These are phyloP conservation scores for Trilocha varians DNA, from an alignment of 2,888 invertebrate species.

Conservation along the genomic window DNA sequence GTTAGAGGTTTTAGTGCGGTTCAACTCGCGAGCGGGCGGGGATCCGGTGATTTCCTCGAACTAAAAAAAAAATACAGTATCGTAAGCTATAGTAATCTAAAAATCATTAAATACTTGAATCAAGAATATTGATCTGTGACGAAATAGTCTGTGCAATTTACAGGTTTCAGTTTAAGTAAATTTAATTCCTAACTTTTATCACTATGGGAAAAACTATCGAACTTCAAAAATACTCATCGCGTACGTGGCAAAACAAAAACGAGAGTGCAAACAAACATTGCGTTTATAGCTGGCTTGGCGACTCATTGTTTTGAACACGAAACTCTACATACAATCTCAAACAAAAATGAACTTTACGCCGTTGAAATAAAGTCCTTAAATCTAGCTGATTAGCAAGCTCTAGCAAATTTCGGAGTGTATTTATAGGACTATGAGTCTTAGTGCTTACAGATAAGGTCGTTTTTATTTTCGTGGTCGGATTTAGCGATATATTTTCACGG, in stretches of 20 bases:
- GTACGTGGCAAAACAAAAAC: not conserved
- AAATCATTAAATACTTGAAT: too few relatives aligned
- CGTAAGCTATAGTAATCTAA: too few relatives aligned
- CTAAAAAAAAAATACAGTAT: too few relatives aligned
- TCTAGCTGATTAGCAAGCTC: not conserved
- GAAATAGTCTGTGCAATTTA: too few relatives aligned
- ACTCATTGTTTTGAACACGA: not conserved
- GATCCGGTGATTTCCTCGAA: too few relatives aligned
- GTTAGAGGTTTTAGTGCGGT: too few relatives aligned
- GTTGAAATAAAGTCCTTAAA: not conserved
- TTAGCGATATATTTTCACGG: constrained; percentile 53
- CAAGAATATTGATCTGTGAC: too few relatives aligned
- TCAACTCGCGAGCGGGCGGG: too few relatives aligned
- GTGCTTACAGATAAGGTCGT: constrained; percentile 12
- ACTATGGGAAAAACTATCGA: constrained; percentile 3
- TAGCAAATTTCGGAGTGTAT: not conserved
- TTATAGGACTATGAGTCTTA: not conserved
- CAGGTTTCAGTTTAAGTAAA: too few relatives aligned
- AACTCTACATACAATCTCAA: not conserved
- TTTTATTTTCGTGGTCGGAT: constrained; percentile 20
- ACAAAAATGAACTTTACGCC: not conserved
- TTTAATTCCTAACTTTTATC: too few relatives aligned
- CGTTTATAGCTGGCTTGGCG: not conserved
- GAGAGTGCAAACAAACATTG: not conserved
- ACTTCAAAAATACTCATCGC: too few relatives aligned